Percentiles rank a stretch among this genome's conserved stretches.
Conservation (phyloP, 2,113 vertebrate genomes). For the Elgaria multicarinata region DNA sequence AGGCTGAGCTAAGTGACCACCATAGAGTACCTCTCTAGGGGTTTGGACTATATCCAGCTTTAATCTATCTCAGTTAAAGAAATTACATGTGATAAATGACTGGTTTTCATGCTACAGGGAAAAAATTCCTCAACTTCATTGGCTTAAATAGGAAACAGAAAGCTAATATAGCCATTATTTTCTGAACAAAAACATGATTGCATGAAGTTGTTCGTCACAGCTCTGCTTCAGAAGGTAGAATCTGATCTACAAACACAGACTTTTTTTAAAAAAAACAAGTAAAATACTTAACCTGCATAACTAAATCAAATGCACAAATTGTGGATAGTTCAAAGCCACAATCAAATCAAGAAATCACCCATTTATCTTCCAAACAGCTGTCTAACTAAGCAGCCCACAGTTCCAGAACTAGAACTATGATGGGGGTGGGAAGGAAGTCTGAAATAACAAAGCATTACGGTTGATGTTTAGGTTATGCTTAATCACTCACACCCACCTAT, state of each 20-base stretch:
- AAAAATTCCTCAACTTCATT: neutral
- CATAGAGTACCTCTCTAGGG: neutral
- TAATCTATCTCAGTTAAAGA: neutral
- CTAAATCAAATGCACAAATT: conserved; percentile 62
- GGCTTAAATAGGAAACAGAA: neutral
- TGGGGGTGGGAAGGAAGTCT: conserved; percentile 51
- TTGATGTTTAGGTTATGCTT: conserved; percentile 72
- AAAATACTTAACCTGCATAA: conserved; percentile 61
- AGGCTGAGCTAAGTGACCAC: neutral
- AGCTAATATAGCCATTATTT: conserved; percentile 39
- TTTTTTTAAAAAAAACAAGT: conserved; percentile 3
- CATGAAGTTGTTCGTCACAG: conserved; percentile 50
- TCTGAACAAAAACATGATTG: conserved; percentile 55
- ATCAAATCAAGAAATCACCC: conserved; percentile 47
- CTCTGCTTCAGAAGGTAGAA: conserved; percentile 46
- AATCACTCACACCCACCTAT: conserved; percentile 76
- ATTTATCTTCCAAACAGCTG: conserved; percentile 52
- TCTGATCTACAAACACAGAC: conserved; percentile 68
- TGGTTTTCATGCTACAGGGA: neutral
- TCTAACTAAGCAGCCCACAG: conserved; percentile 40
- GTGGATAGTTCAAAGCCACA: conserved; percentile 38
- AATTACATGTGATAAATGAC: neutral
- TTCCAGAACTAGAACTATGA: conserved; percentile 50
- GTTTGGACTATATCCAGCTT: fast-evolving
- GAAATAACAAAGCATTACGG: conserved; percentile 71